Conservation (phyloP, 53 echinoderm and acorn worm species). For the Zoroaster sp. region DNA sequence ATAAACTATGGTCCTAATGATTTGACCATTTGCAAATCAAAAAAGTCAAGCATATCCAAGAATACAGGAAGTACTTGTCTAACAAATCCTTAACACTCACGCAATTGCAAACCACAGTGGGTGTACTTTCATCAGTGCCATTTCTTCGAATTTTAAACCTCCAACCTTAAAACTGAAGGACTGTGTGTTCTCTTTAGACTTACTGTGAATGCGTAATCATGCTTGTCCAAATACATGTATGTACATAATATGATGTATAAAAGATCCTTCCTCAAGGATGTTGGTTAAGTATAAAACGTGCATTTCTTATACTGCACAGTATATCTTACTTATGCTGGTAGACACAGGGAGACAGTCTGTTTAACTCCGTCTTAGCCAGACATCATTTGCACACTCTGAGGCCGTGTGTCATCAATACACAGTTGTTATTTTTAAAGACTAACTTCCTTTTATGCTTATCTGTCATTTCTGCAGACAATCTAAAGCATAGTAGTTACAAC, state of each 20-base stretch:
- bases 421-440: slow-evolving; percentile 34
- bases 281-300: neutral
- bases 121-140: neutral
- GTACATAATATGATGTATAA: neutral
- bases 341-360: neutral
- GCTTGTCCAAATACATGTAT: neutral
- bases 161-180: neutral
- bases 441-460: slow-evolving; percentile 34
- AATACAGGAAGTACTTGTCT: slow-evolving; percentile 47
- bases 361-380: neutral
- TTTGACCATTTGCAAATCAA: neutral
- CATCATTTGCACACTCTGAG: neutral
- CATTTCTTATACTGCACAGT: neutral
- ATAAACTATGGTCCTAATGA: no score
- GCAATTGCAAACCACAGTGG: slow-evolving; percentile 10
- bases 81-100: neutral
- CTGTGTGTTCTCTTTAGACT: neutral
- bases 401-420: slow-evolving; percentile 37
- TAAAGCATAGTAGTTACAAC: neutral
- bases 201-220: neutral
- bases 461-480: slow-evolving; percentile 55
- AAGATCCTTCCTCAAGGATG: neutral
- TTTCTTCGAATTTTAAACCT: slow-evolving; percentile 32
- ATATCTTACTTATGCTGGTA: neutral
- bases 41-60: neutral